phyloP scores from a whole-genome alignment of 2,797 vertebrate species.

The Eremophila alpestris region DNA sequence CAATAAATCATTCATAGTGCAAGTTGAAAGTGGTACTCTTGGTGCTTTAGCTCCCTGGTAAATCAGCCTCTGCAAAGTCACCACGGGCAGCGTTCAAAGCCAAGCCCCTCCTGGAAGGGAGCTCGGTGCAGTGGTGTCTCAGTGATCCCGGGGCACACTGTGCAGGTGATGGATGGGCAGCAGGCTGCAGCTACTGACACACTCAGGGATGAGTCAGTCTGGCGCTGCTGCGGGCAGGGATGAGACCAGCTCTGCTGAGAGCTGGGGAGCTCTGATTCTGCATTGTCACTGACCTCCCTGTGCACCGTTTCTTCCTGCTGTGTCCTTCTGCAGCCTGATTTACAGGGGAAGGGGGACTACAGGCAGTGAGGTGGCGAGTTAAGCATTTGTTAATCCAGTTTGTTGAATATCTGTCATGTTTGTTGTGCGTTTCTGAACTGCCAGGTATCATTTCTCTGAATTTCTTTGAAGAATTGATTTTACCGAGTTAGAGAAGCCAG shows the following conservation, averaged over 20 bases:
- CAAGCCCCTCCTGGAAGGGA: background rate
- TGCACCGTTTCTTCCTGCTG: background rate
- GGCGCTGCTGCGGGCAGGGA: background rate
- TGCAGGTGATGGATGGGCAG: background rate
- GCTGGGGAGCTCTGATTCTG: conserved; percentile 32
- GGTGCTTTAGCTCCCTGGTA: background rate
- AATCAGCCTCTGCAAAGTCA: conserved; percentile 29
- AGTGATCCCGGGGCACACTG: rapidly evolving
- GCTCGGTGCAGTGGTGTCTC: background rate
- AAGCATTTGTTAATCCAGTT: background rate
- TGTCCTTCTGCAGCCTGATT: background rate
- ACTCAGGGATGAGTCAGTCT: background rate
- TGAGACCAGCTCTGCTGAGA: background rate
- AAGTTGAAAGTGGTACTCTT: background rate
- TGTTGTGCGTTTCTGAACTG: conserved; percentile 13
- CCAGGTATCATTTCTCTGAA: background rate
- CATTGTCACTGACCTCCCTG: background rate
- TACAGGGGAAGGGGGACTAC: background rate
- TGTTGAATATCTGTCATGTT: background rate
- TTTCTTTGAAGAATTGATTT: conserved; percentile 15
- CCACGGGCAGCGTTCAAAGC: background rate
- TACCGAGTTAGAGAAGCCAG: background rate
- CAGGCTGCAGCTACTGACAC: background rate
- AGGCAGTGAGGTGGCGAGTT: background rate
- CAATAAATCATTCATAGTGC: background rate